Evolutionary conservation across 1,140 invertebrate genomes (phyloP), one percentile per base, ranked within the genome.

Genomic region (Platorchestia sp.): DNA sequence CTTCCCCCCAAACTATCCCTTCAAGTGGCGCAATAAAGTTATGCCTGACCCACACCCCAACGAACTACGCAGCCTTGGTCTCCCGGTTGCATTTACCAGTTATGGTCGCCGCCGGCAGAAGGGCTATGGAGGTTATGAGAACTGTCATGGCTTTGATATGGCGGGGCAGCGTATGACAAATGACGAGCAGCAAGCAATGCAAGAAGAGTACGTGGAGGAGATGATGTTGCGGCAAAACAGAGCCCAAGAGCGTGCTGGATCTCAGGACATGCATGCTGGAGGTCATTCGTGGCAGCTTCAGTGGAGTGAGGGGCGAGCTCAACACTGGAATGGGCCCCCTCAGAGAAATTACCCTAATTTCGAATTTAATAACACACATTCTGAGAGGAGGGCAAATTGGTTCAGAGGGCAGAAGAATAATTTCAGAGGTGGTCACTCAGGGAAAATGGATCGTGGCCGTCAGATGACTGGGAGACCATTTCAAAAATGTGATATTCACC

Each of bases 101-200:
- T 45, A 45, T 22, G 91, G 91, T 36, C 43, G 91, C 19, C 91
- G 44, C 45, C 43, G 44, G 43, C 22, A 89, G 22, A 42, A 44
- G 47, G 91, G 45, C 45, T 93, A 93, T 93, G 91, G 91, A 40
- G 91, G 91, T 36, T 93, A 93, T 47, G 91, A 93, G n/a, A 93
- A 40, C 40, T 93, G 91, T 40, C 45, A 45, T 47, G n/a, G 36
- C 91, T 93, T 45, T 40, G 16, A 45, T n/a, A 16, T 0, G 40
- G 45, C 40, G 10, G 91, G 47, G 5, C 22, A 47, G 43, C 7
- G n/a, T 44, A 36, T 6, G 36, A 7, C 0, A 44, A 10, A 45
- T 42, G 43, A 93, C 7, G 7, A 45, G 19, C 43, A 93, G 91
- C 91, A 47, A 44, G 36, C 40, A 40, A 93, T 45, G 45, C 43